Percentiles rank a stretch among this genome's conserved stretches.
Conservation (phyloP, 2,113 vertebrate genomes). For the Semicossyphus pulcher region DNA sequence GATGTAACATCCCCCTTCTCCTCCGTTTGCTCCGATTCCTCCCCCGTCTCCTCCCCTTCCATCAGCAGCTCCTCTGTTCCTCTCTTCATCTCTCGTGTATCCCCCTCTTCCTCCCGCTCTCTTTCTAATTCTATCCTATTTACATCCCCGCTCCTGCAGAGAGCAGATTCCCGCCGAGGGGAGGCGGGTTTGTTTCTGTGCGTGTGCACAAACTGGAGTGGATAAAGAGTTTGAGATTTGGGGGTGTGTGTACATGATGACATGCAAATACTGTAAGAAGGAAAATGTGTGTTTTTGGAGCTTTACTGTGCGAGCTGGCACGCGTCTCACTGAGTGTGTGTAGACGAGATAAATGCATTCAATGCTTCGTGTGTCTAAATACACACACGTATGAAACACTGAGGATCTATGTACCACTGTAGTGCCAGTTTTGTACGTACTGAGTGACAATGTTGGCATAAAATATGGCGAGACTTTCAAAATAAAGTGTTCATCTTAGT, state of each 20-base stretch:
- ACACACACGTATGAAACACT: no score
- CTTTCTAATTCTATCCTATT: constrained; percentile 38
- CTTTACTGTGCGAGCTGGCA: neutral
- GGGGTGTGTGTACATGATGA: neutral
- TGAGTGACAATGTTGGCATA: no score
- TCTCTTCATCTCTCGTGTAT: constrained; percentile 1
- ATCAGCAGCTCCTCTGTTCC: constrained; percentile 6
- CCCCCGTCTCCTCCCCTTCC: constrained; percentile 26
- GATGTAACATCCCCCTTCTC: constrained; percentile 37
- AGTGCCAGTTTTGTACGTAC: no score
- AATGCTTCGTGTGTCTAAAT: neutral
- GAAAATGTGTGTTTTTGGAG: neutral
- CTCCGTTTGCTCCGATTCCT: constrained; percentile 29
- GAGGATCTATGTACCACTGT: no score
- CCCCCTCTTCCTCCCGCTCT: constrained; percentile 14
- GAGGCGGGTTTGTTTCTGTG: neutral
- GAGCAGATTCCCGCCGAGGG: constrained; percentile 12
- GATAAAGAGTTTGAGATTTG: constrained; percentile 1
- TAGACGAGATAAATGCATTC: neutral
- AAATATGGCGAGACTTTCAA: no score
- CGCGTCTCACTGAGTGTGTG: neutral
- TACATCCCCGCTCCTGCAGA: constrained; percentile 21
- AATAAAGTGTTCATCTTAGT: no score
- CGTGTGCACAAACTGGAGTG: neutral
- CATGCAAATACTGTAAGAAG: neutral